A percentile compares a stretch with the other conserved stretches of the same genome.
Conservation (phyloP, 2,888 invertebrate species). For the Palloptera scutellata region DNA sequence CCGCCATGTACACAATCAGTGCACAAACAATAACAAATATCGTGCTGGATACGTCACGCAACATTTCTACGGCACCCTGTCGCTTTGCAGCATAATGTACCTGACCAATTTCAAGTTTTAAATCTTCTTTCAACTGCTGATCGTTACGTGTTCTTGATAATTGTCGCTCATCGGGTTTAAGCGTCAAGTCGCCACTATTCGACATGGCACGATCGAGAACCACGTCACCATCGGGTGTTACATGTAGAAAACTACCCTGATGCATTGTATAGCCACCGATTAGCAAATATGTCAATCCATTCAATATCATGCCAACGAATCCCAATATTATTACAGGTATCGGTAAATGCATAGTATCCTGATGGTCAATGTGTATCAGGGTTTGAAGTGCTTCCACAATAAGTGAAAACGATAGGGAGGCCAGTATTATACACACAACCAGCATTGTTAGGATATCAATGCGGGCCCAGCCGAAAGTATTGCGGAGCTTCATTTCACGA, state of each 20-base stretch:
- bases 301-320: constrained; percentile 74
- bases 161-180: constrained; percentile 63
- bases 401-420: constrained; percentile 83
- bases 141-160: constrained; percentile 63
- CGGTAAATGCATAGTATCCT: constrained; percentile 78
- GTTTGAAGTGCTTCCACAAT: constrained; percentile 84
- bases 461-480: constrained; percentile 93
- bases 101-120: constrained; percentile 44
- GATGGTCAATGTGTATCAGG: constrained; percentile 76
- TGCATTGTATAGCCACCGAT: constrained; percentile 82
- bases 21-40: constrained; percentile 78
- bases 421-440: constrained; percentile 81
- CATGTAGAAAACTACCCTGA: constrained; percentile 74
- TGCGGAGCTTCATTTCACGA: constrained; percentile 74
- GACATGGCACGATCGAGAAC: constrained; percentile 67
- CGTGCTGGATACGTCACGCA: constrained; percentile 73
- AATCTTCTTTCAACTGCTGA: constrained; percentile 46
- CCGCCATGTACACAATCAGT: constrained; percentile 69
- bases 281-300: constrained; percentile 79
- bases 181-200: constrained; percentile 46
- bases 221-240: constrained; percentile 71
- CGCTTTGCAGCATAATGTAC: constrained; percentile 60
- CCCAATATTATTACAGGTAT: constrained; percentile 78
- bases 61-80: constrained; percentile 70
- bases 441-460: constrained; percentile 87